Conservation (phyloP, 2,113 vertebrate species). For the Clarias macrocephalus region DNA sequence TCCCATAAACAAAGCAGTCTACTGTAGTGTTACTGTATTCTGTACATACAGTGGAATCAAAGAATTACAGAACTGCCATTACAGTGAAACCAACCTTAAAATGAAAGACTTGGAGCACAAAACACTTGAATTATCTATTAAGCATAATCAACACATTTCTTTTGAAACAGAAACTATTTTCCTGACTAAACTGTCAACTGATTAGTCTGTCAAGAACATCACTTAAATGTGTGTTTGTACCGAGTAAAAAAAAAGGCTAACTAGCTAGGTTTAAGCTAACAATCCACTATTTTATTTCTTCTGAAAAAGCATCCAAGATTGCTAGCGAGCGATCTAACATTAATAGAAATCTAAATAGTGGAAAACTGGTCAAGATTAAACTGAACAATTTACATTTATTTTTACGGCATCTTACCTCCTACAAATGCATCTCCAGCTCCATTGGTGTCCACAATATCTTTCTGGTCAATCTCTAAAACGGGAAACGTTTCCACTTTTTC, state of each 20-base stretch:
- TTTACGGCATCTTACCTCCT: conserved; percentile 77
- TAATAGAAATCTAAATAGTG: not conserved
- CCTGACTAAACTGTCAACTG: too few species aligned
- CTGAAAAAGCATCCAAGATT: not conserved
- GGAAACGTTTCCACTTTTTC: conserved; percentile 82
- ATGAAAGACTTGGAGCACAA: not conserved
- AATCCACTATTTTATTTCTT: not conserved
- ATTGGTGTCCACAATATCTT: conserved; percentile 94
- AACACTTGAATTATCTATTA: not conserved
- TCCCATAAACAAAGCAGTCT: conserved; percentile 37
- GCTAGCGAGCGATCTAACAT: not conserved
- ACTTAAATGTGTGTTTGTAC: not conserved
- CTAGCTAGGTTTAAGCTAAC: not conserved
- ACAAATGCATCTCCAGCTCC: conserved; percentile 98
- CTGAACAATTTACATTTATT: not conserved
- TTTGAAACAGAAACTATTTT: not conserved
- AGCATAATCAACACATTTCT: not conserved
- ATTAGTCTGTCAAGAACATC: not conserved
- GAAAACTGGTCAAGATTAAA: not conserved
- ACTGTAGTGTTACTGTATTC: conserved; percentile 22
- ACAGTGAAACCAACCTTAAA: not conserved
- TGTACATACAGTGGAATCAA: not conserved
- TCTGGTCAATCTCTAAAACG: conserved; percentile 86
- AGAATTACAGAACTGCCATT: conserved; percentile 8
- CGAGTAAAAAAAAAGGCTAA: not conserved